A percentile compares a stretch with the other conserved stretches of the same genome.
Conservation (phyloP, 2,888 invertebrate genomes). For the Ferrisia virgata region DNA sequence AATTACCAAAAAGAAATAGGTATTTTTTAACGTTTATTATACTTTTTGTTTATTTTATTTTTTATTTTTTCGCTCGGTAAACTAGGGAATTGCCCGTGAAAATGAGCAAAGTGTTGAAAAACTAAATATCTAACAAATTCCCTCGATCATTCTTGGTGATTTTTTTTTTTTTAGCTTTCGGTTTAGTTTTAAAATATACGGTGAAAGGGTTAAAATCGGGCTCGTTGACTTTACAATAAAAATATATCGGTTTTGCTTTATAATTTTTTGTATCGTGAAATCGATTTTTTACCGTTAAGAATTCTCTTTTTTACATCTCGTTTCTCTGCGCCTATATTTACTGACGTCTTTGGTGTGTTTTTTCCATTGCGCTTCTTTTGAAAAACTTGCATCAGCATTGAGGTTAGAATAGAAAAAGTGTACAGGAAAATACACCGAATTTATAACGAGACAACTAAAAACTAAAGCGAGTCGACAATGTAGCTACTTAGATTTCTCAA, state of each 20-base stretch:
- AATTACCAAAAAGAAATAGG: constrained; percentile 3
- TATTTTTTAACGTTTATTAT: neutral
- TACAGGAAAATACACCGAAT: neutral
- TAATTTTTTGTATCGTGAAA: neutral
- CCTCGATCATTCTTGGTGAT: neutral
- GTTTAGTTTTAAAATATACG: too few relatives aligned
- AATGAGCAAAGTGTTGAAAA: neutral
- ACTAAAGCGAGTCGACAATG: neutral
- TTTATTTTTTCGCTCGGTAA: neutral
- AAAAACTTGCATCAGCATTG: neutral
- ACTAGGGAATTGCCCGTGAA: neutral
- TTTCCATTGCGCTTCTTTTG: neutral
- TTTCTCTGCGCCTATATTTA: neutral
- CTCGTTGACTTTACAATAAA: too few relatives aligned
- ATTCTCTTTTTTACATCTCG: neutral
- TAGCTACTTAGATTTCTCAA: neutral
- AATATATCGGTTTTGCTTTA: too few relatives aligned
- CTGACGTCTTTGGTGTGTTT: too few relatives aligned
- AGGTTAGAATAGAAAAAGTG: neutral
- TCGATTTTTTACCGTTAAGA: neutral
- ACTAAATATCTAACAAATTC: neutral
- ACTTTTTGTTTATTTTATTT: constrained; percentile 9
- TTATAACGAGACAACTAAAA: neutral
- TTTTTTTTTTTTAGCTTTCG: too few relatives aligned
- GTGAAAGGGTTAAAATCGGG: too few relatives aligned